Conservation (phyloP, 2,888 invertebrate genomes). For the Acronicta alni region DNA sequence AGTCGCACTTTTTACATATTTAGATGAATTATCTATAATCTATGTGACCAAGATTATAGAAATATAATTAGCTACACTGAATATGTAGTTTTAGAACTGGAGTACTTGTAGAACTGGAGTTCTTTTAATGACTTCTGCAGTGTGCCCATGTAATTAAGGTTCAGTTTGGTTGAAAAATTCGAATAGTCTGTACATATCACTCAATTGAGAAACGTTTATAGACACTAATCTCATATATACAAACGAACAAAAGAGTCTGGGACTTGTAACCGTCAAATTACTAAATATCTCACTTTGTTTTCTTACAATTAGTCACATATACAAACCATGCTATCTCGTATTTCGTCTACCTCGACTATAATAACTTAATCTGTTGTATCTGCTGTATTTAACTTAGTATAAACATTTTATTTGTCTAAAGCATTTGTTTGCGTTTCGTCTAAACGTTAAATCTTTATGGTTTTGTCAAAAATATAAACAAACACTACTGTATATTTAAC, state of each 20-base stretch:
- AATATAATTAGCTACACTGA: too few relatives aligned
- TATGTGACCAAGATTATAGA: too few relatives aligned
- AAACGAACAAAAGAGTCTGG: not conserved
- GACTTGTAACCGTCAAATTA: not conserved
- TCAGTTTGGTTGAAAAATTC: too few relatives aligned
- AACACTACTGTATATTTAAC: conserved; percentile 40
- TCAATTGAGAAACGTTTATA: too few relatives aligned
- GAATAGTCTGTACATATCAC: too few relatives aligned
- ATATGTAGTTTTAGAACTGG: too few relatives aligned
- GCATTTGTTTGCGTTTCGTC: conserved; percentile 28
- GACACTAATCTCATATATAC: too few relatives aligned
- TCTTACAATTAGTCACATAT: conserved; percentile 30
- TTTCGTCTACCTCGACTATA: conserved; percentile 35
- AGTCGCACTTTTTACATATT: too few relatives aligned
- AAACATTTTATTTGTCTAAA: conserved; percentile 39
- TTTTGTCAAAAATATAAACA: conserved; percentile 20
- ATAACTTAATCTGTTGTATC: conserved; percentile 51
- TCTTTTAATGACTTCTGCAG: too few relatives aligned
- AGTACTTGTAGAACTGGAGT: too few relatives aligned
- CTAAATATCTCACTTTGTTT: conserved; percentile 11
- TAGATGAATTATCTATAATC: too few relatives aligned
- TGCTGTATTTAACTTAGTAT: conserved; percentile 42
- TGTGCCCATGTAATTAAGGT: too few relatives aligned
- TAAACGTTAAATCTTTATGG: conserved; percentile 22
- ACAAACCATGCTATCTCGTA: conserved; percentile 32